phyloP scores from a whole-genome alignment of 2,888 invertebrate genomes.

The Gymnocheta viridis region DNA sequence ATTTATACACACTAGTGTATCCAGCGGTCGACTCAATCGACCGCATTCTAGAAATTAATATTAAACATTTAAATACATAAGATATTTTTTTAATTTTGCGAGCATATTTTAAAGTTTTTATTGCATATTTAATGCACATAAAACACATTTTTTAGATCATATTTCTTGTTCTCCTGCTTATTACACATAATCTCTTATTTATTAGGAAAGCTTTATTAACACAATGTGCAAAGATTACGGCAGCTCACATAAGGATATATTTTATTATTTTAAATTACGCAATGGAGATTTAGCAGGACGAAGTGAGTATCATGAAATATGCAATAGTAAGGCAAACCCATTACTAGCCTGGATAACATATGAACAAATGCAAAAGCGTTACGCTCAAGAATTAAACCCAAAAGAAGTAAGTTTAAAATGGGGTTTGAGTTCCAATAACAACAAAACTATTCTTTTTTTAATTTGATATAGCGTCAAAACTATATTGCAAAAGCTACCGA shows the following conservation, averaged over 20 bases:
- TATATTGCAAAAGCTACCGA: conserved; percentile 79
- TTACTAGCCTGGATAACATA: conserved; percentile 79
- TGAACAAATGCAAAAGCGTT: conserved; percentile 73
- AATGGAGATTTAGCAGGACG: conserved; percentile 77
- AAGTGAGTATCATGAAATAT: conserved; percentile 75
- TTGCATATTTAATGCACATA: no score
- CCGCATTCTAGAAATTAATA: no score
- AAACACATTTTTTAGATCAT: no score
- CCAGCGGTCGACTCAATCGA: no score
- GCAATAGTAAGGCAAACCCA: conserved; percentile 71
- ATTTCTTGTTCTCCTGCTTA: no score
- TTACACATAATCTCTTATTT: not conserved
- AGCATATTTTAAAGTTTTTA: no score
- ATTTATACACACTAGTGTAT: no score
- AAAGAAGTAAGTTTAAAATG: conserved; percentile 73
- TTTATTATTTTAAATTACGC: conserved; percentile 76
- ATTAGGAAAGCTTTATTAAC: conserved; percentile 76
- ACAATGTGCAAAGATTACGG: conserved; percentile 78
- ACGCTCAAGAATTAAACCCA: conserved; percentile 76
- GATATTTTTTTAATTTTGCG: no score
- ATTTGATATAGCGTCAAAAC: conserved; percentile 72
- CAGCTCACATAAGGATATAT: conserved; percentile 74
- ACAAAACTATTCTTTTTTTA: not conserved
- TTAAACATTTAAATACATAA: no score
- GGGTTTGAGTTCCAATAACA: not conserved